phyloP scores from a whole-genome alignment of 1,140 invertebrate genomes.

The Vollenhovia emeryi region DNA sequence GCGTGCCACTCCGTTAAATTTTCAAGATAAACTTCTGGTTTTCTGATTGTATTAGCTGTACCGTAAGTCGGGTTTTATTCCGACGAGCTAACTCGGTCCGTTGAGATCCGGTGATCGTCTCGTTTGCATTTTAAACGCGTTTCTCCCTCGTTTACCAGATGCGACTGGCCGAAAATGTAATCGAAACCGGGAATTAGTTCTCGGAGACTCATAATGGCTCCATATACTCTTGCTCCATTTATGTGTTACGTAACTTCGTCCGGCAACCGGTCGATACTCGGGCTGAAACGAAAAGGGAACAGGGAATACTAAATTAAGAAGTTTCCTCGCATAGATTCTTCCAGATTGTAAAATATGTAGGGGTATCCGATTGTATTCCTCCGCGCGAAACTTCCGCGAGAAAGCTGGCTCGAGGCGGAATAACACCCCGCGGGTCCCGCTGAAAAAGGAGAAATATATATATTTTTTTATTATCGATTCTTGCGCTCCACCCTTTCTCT shows the following conservation, averaged over 20 bases:
- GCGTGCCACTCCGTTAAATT: not conserved
- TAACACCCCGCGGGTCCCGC: not conserved
- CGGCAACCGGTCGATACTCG: not conserved
- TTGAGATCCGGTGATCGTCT: not conserved
- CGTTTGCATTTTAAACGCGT: conserved; percentile 20
- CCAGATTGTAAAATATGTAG: not conserved
- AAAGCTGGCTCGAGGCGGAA: not conserved
- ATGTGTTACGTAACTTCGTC: not conserved
- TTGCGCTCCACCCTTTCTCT: not conserved
- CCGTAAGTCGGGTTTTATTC: not conserved
- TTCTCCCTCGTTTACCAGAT: not conserved
- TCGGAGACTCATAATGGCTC: not conserved
- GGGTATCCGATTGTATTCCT: not conserved
- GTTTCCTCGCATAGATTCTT: not conserved
- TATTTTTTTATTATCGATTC: not conserved
- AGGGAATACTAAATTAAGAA: not conserved
- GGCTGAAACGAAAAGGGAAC: not conserved
- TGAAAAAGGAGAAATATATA: not conserved
- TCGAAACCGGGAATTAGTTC: not conserved
- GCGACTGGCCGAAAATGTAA: not conserved
- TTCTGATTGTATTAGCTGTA: not conserved
- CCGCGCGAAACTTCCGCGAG: not conserved
- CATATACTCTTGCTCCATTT: not conserved
- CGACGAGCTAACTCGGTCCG: not conserved
- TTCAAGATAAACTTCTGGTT: not conserved